Evolutionary conservation across 2,113 vertebrate species (phyloP).

Genomic region (Aegotheles bennettii): DNA sequence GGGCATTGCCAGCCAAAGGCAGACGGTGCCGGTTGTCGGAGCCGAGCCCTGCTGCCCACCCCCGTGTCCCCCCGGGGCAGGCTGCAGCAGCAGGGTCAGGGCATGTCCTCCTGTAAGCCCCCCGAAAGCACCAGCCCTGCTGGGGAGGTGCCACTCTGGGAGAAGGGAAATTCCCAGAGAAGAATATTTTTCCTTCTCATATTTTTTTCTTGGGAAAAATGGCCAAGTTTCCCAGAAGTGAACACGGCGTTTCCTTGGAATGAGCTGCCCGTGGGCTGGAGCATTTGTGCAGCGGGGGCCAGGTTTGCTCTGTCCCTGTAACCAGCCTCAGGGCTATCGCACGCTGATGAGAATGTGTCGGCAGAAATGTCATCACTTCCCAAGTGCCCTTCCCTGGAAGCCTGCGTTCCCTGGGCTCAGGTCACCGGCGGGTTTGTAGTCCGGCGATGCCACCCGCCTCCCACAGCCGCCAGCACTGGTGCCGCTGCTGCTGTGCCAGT

Average conservation of each 20-base stretch:
- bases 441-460: rapidly evolving
- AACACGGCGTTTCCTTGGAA: not conserved
- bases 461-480: too few species aligned
- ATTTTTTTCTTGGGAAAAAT: not conserved
- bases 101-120: rapidly evolving
- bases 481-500: too few species aligned
- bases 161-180: not conserved
- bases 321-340: not conserved
- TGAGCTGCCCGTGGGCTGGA: not conserved
- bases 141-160: not conserved
- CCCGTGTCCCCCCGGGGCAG: rapidly evolving
- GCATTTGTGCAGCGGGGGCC: not conserved
- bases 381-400: not conserved
- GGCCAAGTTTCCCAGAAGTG: not conserved
- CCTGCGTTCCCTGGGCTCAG: not conserved
- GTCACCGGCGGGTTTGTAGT: not conserved
- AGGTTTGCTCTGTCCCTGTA: not conserved
- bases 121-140: not conserved
- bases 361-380: not conserved
- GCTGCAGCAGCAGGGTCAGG: not conserved
- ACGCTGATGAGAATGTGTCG: not conserved
- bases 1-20: not conserved
- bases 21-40: not conserved
- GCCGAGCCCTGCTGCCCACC: not conserved
- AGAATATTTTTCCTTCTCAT: not conserved